Conservation (phyloP, 2,113 vertebrate genomes). For the Cynoglossus semilaevis region DNA sequence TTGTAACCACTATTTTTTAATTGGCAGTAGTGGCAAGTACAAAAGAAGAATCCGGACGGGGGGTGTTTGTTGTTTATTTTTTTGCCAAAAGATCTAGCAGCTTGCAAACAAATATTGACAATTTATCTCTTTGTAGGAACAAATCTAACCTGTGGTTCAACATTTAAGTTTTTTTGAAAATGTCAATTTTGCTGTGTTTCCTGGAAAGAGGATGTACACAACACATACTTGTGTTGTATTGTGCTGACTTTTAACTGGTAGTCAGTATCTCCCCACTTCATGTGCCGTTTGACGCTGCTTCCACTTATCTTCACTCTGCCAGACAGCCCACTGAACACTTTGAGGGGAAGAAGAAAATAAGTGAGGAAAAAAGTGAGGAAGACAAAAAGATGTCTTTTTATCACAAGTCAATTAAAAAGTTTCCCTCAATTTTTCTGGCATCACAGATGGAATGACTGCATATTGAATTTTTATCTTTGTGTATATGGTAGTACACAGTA, state of each 20-base stretch:
- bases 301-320: constrained; percentile 42
- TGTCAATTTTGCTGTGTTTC: constrained; percentile 5
- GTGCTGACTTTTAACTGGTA: constrained; percentile 28
- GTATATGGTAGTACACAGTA: neutral
- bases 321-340: constrained; percentile 18
- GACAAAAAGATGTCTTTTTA: constrained; percentile 53
- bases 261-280: constrained; percentile 30
- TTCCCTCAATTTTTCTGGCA: constrained; percentile 33
- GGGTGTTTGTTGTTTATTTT: neutral
- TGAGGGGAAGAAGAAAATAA: neutral
- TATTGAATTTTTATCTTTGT: neutral
- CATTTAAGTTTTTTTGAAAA: constrained; percentile 7
- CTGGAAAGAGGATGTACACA: constrained; percentile 1
- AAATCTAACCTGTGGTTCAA: neutral
- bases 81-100: neutral
- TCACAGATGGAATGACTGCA: neutral
- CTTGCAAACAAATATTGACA: neutral
- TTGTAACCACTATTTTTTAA: no score
- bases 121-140: neutral
- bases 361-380: constrained; percentile 6
- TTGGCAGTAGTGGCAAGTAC: neutral
- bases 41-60: neutral
- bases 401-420: constrained; percentile 48
- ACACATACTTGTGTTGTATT: neutral
- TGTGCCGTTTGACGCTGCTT: constrained; percentile 23